Percentiles rank a stretch among this genome's conserved stretches.
These are phyloP conservation scores for Tragelaphus scriptus DNA, from an alignment of 2,113 vertebrate genomes.

Conservation along the genomic window DNA sequence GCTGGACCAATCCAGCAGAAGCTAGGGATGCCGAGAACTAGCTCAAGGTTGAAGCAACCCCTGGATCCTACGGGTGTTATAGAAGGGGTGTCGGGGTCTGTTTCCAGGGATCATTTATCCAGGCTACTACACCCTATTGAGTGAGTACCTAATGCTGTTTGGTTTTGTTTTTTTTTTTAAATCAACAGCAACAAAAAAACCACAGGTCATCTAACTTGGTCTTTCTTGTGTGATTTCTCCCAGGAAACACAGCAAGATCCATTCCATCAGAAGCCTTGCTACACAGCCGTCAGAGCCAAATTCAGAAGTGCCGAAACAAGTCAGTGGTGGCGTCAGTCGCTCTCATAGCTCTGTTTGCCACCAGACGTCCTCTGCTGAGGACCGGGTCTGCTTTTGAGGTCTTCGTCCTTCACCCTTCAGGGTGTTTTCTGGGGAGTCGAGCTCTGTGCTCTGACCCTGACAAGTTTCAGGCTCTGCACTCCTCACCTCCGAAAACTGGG, in stretches of 20 bases:
- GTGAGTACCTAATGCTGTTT: not conserved
- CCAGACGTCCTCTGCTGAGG: not conserved
- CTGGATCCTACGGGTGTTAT: not conserved
- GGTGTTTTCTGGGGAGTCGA: too few relatives aligned
- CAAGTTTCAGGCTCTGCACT: not conserved
- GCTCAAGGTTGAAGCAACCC: not conserved
- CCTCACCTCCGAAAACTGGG: not conserved
- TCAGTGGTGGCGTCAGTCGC: slow-evolving; percentile 78
- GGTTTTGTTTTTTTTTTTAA: not conserved
- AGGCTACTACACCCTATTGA: not conserved
- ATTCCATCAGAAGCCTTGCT: slow-evolving; percentile 87
- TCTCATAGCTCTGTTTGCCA: not conserved
- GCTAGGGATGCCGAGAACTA: not conserved
- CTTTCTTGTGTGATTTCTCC: slow-evolving; percentile 58
- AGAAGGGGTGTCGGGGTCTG: not conserved
- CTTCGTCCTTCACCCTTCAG: not conserved
- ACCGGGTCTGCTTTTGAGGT: not conserved
- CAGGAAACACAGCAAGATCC: slow-evolving; percentile 98
- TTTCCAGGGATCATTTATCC: slow-evolving; percentile 5
- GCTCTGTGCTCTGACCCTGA: not conserved
- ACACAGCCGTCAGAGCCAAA: slow-evolving; percentile 85
- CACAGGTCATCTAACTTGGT: not conserved
- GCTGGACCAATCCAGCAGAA: not conserved
- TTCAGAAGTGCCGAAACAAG: slow-evolving; percentile 93
- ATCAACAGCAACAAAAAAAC: not conserved